Conservation (phyloP, 2,113 vertebrate genomes). For the Lophochroa leadbeateri region DNA sequence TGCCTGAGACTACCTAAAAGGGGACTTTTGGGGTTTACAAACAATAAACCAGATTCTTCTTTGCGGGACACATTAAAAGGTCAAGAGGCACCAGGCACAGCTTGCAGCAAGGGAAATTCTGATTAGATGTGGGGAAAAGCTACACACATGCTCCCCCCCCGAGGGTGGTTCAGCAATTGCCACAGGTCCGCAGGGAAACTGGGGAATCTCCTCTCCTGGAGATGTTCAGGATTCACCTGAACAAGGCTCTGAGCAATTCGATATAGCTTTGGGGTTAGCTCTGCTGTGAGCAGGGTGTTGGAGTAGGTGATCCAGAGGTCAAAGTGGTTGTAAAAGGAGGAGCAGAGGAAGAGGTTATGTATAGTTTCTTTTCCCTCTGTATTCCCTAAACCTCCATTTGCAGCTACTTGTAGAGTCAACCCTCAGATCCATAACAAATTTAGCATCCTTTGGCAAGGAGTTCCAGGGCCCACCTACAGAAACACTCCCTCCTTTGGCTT, state of each 20-base stretch:
- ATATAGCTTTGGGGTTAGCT: neutral
- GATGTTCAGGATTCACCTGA: neutral
- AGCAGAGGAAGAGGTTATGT: neutral
- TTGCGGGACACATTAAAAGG: neutral
- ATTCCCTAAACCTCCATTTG: neutral
- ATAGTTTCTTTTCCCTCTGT: neutral
- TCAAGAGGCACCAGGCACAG: neutral
- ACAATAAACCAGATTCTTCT: neutral
- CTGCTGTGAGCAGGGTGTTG: neutral
- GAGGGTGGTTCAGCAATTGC: neutral
- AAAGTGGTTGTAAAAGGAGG: neutral
- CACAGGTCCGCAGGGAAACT: neutral
- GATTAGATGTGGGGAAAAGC: neutral
- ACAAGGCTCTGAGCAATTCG: neutral
- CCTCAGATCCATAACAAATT: neutral
- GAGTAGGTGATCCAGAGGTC: neutral
- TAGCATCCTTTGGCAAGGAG: neutral
- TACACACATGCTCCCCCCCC: accelerated
- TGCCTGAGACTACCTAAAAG: neutral
- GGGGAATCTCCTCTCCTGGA: neutral
- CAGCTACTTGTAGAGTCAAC: neutral
- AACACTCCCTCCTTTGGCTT: neutral
- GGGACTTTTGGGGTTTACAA: neutral
- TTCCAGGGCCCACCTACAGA: neutral
- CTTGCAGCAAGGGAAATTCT: neutral